phyloP scores from a whole-genome alignment of 2,888 invertebrate species.

The Apamea anceps region DNA sequence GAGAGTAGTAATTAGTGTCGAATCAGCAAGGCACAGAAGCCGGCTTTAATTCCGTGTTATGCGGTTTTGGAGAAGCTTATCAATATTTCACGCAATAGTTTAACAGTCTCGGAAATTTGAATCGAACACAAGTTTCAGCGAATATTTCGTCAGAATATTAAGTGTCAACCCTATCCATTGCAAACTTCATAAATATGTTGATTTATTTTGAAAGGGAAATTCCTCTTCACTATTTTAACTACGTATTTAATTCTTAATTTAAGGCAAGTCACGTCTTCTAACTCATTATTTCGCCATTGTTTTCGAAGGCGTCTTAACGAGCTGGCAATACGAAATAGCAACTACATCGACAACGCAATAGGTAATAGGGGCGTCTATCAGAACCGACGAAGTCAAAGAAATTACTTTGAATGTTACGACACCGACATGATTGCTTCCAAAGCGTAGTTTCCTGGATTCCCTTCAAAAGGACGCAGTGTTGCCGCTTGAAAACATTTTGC shows the following conservation, averaged over 20 bases:
- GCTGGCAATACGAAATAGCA: conserved; percentile 52
- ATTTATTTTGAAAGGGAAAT: conserved; percentile 54
- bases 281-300: conserved; percentile 56
- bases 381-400: conserved; percentile 80
- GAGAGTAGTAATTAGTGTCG: conserved; percentile 74
- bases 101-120: neutral
- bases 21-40: conserved; percentile 68
- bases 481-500: conserved; percentile 77
- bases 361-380: conserved; percentile 70
- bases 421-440: conserved; percentile 83
- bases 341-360: conserved; percentile 55
- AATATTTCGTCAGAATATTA: neutral
- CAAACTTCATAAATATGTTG: conserved; percentile 54
- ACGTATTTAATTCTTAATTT: conserved; percentile 55
- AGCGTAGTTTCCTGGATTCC: conserved; percentile 70
- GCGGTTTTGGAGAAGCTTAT: neutral
- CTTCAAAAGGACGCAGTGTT: conserved; percentile 77
- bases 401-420: conserved; percentile 84
- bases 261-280: conserved; percentile 58
- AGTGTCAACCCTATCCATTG: conserved; percentile 18
- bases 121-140: neutral
- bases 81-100: neutral
- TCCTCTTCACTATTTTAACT: conserved; percentile 46
- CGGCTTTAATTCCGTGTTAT: conserved; percentile 61
- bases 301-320: conserved; percentile 42